Evolutionary conservation across 2,888 invertebrate genomes (phyloP), one percentile per base, ranked within the genome.

Genomic region (Monopis laevigella): DNA sequence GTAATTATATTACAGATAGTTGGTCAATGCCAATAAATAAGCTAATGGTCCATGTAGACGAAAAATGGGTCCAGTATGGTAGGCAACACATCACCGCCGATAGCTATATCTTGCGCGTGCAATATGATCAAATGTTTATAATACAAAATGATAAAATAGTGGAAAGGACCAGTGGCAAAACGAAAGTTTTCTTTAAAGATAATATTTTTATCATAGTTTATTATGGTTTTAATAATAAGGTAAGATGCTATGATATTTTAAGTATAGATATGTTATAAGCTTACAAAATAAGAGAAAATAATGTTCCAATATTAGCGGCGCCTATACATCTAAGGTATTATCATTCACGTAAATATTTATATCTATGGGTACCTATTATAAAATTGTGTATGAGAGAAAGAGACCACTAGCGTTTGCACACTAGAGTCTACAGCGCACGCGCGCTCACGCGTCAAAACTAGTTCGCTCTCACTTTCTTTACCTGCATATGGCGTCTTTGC

Each of bases 131-230:
- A 50, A 46, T 78, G 13, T 16, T 75, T 13, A 56, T 78, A 44
- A 53, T 51, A n/a, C 46, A 55, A 0, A 57, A 58, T 1, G 46
- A 51, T 29, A 71, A 64, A 52, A 48, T 77, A 28, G 44, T 77
- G 12, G 78, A 78, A 52, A 74, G 65, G 45, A 53, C 69, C 46
- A 59, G 54, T 41, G 47, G 50, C 14, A 73, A 67, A 59, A 53
- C 74, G 1, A 77, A 70, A 57, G 74, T 73, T 2, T 55, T 73
- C 49, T 65, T 56, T 45, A 78, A 70, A 54, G 58, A 59, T 1
- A 66, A 74, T 40, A 48, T 73, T 43, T 44, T 78, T 4, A 65
- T 78, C 44, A 44, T 78, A 29, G 57, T 74, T 7, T 43, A 64
- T 13, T 56, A 48, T 32, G 46, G 46, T 10, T 42, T 43, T 24